phyloP scores from a whole-genome alignment of 2,113 vertebrate genomes.

The Microcebus murinus region DNA sequence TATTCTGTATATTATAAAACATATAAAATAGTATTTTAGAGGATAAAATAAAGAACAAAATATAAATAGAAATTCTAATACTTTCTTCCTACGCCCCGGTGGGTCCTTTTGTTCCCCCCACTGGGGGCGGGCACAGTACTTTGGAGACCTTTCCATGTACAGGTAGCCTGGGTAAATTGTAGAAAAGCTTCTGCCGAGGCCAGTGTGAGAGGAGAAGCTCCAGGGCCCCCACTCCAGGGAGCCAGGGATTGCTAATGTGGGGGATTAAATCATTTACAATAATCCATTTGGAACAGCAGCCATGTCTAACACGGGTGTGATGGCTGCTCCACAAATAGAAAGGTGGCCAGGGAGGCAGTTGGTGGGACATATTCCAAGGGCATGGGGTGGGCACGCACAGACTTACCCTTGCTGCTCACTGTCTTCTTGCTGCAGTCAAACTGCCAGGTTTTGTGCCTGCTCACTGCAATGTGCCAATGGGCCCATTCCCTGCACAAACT shows the following conservation, averaged over 20 bases:
- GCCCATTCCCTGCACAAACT: not conserved
- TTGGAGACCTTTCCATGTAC: not conserved
- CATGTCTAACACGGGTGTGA: constrained; percentile 45
- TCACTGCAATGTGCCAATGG: no score
- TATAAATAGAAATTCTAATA: not conserved
- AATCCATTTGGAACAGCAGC: constrained; percentile 68
- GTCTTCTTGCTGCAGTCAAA: not conserved
- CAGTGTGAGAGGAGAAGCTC: not conserved
- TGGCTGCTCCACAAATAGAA: constrained; percentile 63
- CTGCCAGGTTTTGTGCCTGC: not conserved
- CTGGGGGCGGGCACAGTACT: not conserved
- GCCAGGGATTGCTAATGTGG: constrained; percentile 26
- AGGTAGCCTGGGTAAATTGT: not conserved
- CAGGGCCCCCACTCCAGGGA: not conserved
- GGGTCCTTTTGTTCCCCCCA: not conserved
- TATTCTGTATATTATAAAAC: not conserved
- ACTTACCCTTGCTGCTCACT: not conserved
- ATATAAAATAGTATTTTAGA: not conserved
- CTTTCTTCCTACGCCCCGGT: not conserved
- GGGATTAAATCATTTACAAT: constrained; percentile 62
- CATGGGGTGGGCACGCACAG: not conserved
- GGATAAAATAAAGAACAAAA: not conserved
- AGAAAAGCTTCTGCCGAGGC: not conserved
- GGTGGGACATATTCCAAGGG: constrained; percentile 11
- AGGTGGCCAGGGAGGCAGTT: constrained; percentile 38